Conservation (phyloP, 2,113 vertebrate species). For the Emydura subglobosa region DNA sequence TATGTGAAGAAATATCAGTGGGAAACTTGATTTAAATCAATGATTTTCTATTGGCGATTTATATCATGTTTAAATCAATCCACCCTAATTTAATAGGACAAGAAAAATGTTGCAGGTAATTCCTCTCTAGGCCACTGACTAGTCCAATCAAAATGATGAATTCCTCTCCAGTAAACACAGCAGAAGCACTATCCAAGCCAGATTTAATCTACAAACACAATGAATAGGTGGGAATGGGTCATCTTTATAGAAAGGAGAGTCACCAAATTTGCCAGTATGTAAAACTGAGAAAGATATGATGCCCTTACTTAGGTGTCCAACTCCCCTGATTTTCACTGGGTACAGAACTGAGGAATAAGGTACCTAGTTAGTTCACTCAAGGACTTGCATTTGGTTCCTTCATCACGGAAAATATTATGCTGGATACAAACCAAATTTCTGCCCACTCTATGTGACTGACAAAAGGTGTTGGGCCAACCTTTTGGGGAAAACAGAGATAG, state of each 20-base stretch:
- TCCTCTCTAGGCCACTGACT: neutral
- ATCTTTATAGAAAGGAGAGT: neutral
- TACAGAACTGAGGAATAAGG: neutral
- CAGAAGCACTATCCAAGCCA: neutral
- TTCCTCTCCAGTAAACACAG: neutral
- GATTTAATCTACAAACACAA: neutral
- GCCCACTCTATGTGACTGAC: neutral
- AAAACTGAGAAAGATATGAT: rapidly evolving
- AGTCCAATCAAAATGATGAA: neutral
- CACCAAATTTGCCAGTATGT: neutral
- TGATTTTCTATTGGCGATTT: too few relatives aligned
- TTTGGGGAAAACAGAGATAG: neutral
- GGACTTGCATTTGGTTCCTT: neutral
- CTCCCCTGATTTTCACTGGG: neutral
- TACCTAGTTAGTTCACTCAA: neutral
- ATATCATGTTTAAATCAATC: too few relatives aligned
- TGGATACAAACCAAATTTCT: neutral
- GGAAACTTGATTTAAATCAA: too few relatives aligned
- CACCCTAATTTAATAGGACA: neutral
- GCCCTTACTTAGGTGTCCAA: neutral
- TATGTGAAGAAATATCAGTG: too few relatives aligned
- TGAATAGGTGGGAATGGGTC: neutral
- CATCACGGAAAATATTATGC: rapidly evolving
- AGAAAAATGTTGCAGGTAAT: neutral
- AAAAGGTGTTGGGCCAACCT: neutral